These are phyloP conservation scores for Sphaerodactylus townsendi DNA, from an alignment of 2,113 vertebrate species.

Conservation along the genomic window DNA sequence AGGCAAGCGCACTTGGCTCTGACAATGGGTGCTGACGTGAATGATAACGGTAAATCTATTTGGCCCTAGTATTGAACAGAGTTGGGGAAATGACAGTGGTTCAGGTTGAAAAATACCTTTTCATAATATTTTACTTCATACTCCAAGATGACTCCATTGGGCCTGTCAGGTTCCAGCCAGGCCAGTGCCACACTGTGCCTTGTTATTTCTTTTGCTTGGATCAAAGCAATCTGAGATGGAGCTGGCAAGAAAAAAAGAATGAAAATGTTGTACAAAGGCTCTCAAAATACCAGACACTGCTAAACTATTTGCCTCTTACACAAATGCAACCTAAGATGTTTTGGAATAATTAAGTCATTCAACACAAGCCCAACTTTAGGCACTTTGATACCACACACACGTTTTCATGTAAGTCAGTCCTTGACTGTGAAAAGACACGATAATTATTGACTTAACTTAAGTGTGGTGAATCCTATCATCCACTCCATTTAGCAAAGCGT, in stretches of 20 bases:
- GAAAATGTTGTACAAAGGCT: rapidly evolving
- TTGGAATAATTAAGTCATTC: conserved; percentile 4
- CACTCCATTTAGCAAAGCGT: too few relatives aligned
- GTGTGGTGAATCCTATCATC: too few relatives aligned
- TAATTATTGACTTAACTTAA: not conserved
- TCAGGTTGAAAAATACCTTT: conserved; percentile 81
- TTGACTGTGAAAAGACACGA: not conserved
- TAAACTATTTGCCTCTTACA: conserved; percentile 14
- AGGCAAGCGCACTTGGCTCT: conserved; percentile 50
- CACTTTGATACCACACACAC: conserved; percentile 16
- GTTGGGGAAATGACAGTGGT: not conserved
- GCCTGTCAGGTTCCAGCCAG: conserved; percentile 93
- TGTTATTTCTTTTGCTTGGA: conserved; percentile 95
- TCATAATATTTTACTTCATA: conserved; percentile 99
- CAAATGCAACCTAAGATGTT: not conserved
- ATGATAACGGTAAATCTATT: not conserved
- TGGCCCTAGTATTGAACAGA: not conserved
- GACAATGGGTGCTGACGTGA: conserved; percentile 31
- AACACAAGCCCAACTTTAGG: not conserved
- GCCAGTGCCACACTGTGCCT: conserved; percentile 92
- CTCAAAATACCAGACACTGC: not conserved
- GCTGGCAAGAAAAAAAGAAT: conserved; percentile 71
- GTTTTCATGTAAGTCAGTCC: not conserved
- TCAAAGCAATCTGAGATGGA: conserved; percentile 90
- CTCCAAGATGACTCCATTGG: conserved; percentile 96